Percentiles rank a stretch among this genome's conserved stretches.
Conservation (phyloP, 2,797 vertebrate species). For the Limosa lapponica region DNA sequence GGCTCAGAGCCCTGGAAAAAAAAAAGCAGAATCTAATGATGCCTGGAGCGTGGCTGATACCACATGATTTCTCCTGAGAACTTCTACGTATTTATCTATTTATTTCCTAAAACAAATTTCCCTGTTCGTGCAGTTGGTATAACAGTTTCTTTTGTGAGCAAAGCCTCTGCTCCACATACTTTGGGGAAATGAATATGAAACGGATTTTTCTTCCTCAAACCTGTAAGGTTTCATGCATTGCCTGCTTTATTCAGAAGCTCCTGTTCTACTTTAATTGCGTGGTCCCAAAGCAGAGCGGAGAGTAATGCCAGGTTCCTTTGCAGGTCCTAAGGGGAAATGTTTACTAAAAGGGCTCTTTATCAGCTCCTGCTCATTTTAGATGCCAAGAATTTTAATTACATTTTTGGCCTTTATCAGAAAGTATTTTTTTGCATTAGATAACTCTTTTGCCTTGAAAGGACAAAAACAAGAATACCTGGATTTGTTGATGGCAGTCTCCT, state of each 20-base stretch:
- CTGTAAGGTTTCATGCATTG: not conserved
- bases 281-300: not conserved
- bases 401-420: conserved; percentile 18
- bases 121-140: rapidly evolving
- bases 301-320: conserved; percentile 15
- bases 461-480: not conserved
- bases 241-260: not conserved
- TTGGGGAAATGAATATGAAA: conserved; percentile 5
- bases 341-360: conserved; percentile 56
- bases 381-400: conserved; percentile 52
- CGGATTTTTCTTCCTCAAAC: not conserved
- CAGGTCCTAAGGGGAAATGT: conserved; percentile 18
- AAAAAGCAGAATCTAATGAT: not conserved
- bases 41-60: not conserved
- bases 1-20: not conserved
- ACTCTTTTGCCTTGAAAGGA: not conserved
- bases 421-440: not conserved
- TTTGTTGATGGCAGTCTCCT: not conserved
- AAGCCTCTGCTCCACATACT: not conserved
- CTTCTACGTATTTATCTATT: not conserved
- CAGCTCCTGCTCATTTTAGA: conserved; percentile 2
- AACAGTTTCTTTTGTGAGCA: not conserved
- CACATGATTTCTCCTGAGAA: not conserved
- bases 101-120: not conserved
- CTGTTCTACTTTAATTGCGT: conserved; percentile 24